Percentiles rank a stretch among this genome's conserved stretches.
phyloP scores from a whole-genome alignment of 1,140 invertebrate species.

The Papilio glaucus region DNA sequence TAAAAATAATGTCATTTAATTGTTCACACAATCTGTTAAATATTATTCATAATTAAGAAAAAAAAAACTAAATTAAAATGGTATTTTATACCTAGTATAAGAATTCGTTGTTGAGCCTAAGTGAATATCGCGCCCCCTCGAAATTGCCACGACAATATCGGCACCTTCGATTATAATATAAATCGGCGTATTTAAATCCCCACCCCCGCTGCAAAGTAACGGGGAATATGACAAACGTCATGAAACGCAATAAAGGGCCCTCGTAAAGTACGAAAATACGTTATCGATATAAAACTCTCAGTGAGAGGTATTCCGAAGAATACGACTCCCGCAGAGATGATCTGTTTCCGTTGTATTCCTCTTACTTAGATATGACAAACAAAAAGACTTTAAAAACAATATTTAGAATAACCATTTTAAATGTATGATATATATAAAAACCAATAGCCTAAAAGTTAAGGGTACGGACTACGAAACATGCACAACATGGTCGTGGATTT shows the following conservation, averaged over 20 bases:
- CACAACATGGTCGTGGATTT: too few species aligned
- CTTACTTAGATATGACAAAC: too few species aligned
- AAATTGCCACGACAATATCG: conserved; percentile 52
- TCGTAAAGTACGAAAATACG: conserved; percentile 67
- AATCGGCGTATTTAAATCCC: conserved; percentile 72
- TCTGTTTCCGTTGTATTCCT: conserved; percentile 47
- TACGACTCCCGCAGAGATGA: conserved; percentile 59
- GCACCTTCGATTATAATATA: conserved; percentile 74
- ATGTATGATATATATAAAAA: too few species aligned
- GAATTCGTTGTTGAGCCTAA: conserved; percentile 6
- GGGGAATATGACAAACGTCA: conserved; percentile 72
- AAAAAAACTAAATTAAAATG: not conserved
- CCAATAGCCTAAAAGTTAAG: too few species aligned
- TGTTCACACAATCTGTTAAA: not conserved
- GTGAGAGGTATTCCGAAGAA: conserved; percentile 64
- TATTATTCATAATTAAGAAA: not conserved
- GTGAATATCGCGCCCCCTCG: conserved; percentile 35
- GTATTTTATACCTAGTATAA: not conserved
- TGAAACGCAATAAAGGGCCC: conserved; percentile 75
- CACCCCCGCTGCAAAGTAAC: conserved; percentile 50
- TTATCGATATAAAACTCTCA: conserved; percentile 74
- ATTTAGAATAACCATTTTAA: too few species aligned
- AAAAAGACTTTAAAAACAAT: too few species aligned
- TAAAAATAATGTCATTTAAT: too few species aligned
- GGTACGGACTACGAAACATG: too few species aligned